Evolutionary conservation across 2,888 invertebrate species (phyloP), one percentile per base, ranked within the genome.

Genomic region (Trisateles emortualis): DNA sequence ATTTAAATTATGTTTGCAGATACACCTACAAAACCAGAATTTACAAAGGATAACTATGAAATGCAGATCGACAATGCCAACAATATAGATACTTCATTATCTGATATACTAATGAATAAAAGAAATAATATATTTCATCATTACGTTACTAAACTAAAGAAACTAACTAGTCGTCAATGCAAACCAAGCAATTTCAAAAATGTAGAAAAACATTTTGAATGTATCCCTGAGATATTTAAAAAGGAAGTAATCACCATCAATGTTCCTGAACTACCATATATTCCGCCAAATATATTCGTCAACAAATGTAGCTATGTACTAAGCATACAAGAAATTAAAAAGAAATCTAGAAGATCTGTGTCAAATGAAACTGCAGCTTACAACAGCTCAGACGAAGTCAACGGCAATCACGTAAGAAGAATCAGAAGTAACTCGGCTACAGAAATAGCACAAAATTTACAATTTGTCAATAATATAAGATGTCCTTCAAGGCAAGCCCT

Each of bases 251-350:
- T 86, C 1, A 76, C 75, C 17, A 49, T 90, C 0, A 80, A 79
- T 42, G 80, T 76, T 3, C 90, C 92, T 1, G 76, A 81, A 2
- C 79, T 79, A 52, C 52, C 76, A 46, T 75, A 72, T 41, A 63
- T 91, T 45, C 92, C 92, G 6, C 68, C 78, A 56, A 84, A 84
- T 61, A 73, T 91, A 43, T 77, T 73, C 47, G 72, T 88, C n/a
- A 84, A 80, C 49, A 84, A 84, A 44, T 54, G 76, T 5, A 59
- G 53, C n/a, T 90, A 89, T 67, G 67, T 69, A 1, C 46, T 92
- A 0, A 84, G 90, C 69, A 26, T 90, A 17, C 63, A 77, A 10
- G 75, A 67, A 45, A 59, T 90, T 9, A 71, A 59, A 49, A 69
- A 60, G 8, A 83, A 72, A 57, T 54, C 62, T n/a, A 30, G 35